A percentile compares a stretch with the other conserved stretches of the same genome.
These are phyloP conservation scores for Terebella lapidaria DNA, from an alignment of 2,888 invertebrate species.

Conservation along the genomic window DNA sequence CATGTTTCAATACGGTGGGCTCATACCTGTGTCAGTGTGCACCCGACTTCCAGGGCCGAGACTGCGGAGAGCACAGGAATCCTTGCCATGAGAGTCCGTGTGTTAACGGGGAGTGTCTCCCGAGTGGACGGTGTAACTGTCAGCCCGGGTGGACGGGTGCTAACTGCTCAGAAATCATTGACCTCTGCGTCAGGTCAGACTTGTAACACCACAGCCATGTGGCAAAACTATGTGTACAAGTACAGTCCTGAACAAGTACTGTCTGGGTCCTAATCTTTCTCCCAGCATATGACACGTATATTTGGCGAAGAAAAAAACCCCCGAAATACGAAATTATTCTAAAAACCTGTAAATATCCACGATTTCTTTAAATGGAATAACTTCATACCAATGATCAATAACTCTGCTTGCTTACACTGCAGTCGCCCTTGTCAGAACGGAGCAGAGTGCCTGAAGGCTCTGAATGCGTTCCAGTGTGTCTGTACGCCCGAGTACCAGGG, in stretches of 20 bases:
- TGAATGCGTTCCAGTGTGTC: background rate
- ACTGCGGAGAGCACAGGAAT: constrained; percentile 23
- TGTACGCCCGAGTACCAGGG: constrained; percentile 35
- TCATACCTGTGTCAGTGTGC: constrained; percentile 34
- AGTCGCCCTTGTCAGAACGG: background rate
- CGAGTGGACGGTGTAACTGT: constrained; percentile 12
- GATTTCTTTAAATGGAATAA: no score
- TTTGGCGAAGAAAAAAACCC: no score
- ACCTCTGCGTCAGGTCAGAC: constrained; percentile 16
- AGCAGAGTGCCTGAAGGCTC: background rate
- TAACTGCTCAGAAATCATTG: constrained; percentile 53
- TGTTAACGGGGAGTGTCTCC: constrained; percentile 76
- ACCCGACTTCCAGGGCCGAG: constrained; percentile 34
- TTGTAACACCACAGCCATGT: no score
- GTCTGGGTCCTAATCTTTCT: no score
- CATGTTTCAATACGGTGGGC: constrained; percentile 31
- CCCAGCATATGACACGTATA: no score
- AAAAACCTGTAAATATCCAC: no score
- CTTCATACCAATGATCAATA: no score
- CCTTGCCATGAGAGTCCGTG: constrained; percentile 63
- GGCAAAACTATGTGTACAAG: no score
- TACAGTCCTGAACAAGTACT: no score
- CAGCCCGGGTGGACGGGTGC: constrained; percentile 20
- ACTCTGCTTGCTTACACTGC: background rate
- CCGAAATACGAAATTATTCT: no score